phyloP scores from a whole-genome alignment of 2,888 invertebrate genomes.

The Andrena bucephala region DNA sequence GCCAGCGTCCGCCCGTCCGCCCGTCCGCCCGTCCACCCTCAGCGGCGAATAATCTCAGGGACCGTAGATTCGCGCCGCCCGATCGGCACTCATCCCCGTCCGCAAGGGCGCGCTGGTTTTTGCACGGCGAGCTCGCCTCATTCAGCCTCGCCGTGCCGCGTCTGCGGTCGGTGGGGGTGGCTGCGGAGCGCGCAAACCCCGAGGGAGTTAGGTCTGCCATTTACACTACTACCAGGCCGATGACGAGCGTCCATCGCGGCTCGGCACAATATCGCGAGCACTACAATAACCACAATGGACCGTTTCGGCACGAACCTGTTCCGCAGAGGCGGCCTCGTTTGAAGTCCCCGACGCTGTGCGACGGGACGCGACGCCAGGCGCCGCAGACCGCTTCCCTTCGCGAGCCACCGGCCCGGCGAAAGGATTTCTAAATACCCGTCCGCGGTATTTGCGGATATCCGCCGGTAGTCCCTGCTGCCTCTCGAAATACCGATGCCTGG shows the following conservation, averaged over 20 bases:
- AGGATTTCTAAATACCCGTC: conserved; percentile 60
- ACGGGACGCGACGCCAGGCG: conserved; percentile 22
- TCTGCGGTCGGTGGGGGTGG: conserved; percentile 15
- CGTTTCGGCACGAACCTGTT: conserved; percentile 48
- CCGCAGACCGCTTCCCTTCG: conserved; percentile 5
- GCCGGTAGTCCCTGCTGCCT: conserved; percentile 43
- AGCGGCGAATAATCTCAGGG: conserved; percentile 34
- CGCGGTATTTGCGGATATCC: conserved; percentile 72
- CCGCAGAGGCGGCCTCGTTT: conserved; percentile 54
- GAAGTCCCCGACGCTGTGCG: conserved; percentile 60
- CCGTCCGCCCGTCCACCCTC: conserved; percentile 29
- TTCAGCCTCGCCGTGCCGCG: neutral
- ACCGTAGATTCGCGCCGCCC: neutral
- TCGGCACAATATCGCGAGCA: conserved; percentile 46
- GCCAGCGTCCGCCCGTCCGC: conserved; percentile 50
- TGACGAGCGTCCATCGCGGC: conserved; percentile 23
- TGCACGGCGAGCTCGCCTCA: neutral
- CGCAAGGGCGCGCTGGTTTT: neutral
- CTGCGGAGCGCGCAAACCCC: neutral
- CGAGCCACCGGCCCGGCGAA: conserved; percentile 20
- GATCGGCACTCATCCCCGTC: neutral
- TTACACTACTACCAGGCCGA: conserved; percentile 7
- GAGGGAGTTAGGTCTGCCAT: neutral
- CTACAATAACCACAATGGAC: conserved; percentile 59
- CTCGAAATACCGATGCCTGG: conserved; percentile 59